Evolutionary conservation across 1,140 invertebrate genomes (phyloP), one percentile per base, ranked within the genome.

Genomic region (Drosophila arawakana): DNA sequence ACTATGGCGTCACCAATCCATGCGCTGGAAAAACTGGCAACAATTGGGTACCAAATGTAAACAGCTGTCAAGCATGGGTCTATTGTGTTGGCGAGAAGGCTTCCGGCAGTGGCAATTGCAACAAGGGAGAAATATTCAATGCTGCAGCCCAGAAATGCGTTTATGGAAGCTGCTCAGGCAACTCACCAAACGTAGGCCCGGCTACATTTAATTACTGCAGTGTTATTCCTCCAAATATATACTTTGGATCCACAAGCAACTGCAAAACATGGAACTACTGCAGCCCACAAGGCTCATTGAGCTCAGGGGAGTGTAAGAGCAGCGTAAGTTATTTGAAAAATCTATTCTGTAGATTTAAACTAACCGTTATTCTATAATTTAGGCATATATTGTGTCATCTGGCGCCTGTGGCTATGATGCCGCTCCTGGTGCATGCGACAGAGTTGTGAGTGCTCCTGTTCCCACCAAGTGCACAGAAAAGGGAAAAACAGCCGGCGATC

Each of bases 261-360:
- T 88, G 83, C 39, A 0, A 1, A 2, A 13, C 1, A 5, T 88
- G 80, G 67, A 35, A 77, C 46, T 43, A 18, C 7, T 88, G 83
- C 47, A n/a, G 8, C 0, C 1, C 47, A 7, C 39, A 59, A 4
- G 15, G 49, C 7, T 0, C 0, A 0, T 18, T 46, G 0, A 0
- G 10, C 2, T 4, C 8, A 1, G 54, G 46, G 7, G 0, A 0
- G 0, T 86, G 82, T 25, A 0, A 0, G 0, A 10, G 35, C 1
- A 57, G 10, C 10, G 82, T 81, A 35, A 85, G 10, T 54, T 4
- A 11, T 69, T 21, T 21, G 2, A 21, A 21, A 21, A 21, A 21
- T 21, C 0, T 21, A 21, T 21, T 21, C 18, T 21, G 1, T 39
- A 39, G 7, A 41, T 41, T 11, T 41, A 41, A 41, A 3, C n/a